Conservation (phyloP, 2,113 vertebrate genomes). For the Herpailurus yagouaroundi region DNA sequence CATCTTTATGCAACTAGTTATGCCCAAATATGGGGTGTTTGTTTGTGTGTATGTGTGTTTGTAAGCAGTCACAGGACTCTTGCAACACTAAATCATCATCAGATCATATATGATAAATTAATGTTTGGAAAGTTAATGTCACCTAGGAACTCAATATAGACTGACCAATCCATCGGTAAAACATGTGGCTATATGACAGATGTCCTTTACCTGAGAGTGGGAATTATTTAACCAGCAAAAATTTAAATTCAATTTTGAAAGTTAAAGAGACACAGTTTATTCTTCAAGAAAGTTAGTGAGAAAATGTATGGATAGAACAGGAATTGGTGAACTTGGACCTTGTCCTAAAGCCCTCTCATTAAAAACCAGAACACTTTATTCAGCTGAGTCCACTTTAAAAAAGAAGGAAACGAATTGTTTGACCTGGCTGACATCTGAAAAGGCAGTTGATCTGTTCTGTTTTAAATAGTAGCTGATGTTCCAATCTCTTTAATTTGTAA, state of each 20-base stretch:
- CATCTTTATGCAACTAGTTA: neutral
- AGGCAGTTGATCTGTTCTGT: constrained; percentile 28
- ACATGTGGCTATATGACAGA: neutral
- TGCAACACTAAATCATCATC: neutral
- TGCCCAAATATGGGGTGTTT: neutral
- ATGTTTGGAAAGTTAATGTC: neutral
- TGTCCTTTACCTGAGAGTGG: neutral
- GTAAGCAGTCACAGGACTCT: neutral
- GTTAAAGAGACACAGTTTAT: constrained; percentile 36
- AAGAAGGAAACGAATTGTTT: constrained; percentile 44
- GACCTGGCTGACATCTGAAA: constrained; percentile 53
- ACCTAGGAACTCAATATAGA: neutral
- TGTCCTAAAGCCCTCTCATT: constrained; percentile 49
- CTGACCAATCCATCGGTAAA: constrained; percentile 34
- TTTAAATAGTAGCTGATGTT: constrained; percentile 54
- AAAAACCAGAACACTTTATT: constrained; percentile 49
- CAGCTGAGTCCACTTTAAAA: constrained; percentile 41
- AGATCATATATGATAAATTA: neutral
- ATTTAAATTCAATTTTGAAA: constrained; percentile 53
- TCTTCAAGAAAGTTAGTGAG: constrained; percentile 53
- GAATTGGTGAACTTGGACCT: constrained; percentile 34
- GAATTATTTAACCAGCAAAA: constrained; percentile 54
- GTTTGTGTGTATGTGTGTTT: neutral
- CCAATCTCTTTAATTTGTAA: constrained; percentile 54
- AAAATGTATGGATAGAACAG: neutral